A percentile compares a stretch with the other conserved stretches of the same genome.
Evolutionary conservation across 2,888 invertebrate species (phyloP).

Genomic region (Drosophila stalkeri): DNA sequence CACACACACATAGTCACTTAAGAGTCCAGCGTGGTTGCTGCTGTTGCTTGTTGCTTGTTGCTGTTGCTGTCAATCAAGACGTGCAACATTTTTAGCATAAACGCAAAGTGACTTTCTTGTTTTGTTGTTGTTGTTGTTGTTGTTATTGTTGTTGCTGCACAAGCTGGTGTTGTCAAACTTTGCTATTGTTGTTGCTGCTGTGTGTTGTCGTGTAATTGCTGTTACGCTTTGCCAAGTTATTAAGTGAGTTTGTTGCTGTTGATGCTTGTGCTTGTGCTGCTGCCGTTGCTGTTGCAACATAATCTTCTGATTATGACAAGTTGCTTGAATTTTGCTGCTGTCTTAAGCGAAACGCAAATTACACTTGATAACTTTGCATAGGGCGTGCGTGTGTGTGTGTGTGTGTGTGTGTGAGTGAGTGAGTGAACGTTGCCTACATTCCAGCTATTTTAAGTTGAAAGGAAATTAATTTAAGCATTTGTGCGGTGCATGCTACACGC

Average conservation of each 20-base stretch:
- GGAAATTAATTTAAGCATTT: constrained; percentile 63
- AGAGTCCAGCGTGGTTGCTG: constrained; percentile 29
- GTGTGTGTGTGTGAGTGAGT: constrained; percentile 4
- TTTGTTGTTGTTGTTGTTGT: constrained; percentile 35
- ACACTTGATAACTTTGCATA: constrained; percentile 53
- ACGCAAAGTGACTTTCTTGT: constrained; percentile 47
- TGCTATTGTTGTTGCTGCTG: constrained; percentile 21
- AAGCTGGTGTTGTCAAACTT: constrained; percentile 56
- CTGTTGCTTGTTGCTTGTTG: constrained; percentile 32
- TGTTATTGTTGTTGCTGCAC: constrained; percentile 56
- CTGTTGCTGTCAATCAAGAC: constrained; percentile 71
- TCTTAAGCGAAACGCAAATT: constrained; percentile 53
- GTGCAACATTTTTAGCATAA: constrained; percentile 67
- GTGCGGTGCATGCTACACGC: constrained; percentile 22
- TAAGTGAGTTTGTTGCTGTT: constrained; percentile 66
- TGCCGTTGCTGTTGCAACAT: constrained; percentile 54
- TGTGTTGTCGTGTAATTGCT: constrained; percentile 63
- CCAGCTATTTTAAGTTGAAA: constrained; percentile 28
- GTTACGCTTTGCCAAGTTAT: constrained; percentile 70
- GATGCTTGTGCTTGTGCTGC: constrained; percentile 19
- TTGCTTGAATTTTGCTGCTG: constrained; percentile 45
- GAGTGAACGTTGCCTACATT: constrained; percentile 46
- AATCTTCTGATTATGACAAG: constrained; percentile 73
- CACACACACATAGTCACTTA: constrained; percentile 13
- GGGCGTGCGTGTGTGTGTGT: neutral